phyloP scores from a whole-genome alignment of 2,888 invertebrate genomes.

The Eledona agricola region DNA sequence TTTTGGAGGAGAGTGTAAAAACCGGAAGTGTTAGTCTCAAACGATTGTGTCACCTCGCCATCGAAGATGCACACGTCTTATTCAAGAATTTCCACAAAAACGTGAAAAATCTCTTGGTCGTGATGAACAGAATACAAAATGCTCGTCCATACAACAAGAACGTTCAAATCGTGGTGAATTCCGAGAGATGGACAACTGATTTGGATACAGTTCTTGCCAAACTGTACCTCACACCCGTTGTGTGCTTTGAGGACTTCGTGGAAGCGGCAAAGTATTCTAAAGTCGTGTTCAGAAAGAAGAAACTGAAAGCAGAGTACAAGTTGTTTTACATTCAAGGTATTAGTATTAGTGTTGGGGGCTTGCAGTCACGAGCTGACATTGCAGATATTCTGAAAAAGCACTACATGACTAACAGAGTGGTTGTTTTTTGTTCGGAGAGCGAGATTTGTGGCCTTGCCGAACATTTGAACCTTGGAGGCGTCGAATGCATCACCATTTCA shows the following conservation, averaged over 20 bases:
- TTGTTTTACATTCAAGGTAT: not conserved
- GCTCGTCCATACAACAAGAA: slow-evolving; percentile 12
- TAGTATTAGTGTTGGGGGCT: too few relatives aligned
- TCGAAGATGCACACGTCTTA: slow-evolving; percentile 15
- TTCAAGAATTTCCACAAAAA: slow-evolving; percentile 4
- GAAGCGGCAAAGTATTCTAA: slow-evolving; percentile 21
- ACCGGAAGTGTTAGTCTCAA: slow-evolving; percentile 7
- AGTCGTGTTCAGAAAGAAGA: slow-evolving; percentile 11
- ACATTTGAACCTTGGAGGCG: slow-evolving; percentile 3
- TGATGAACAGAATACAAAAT: slow-evolving; percentile 3
- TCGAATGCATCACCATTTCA: slow-evolving; percentile 21
- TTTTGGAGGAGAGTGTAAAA: slow-evolving; percentile 10
- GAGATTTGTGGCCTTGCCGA: slow-evolving; percentile 9
- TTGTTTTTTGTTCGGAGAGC: slow-evolving; percentile 20
- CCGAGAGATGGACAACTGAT: slow-evolving; percentile 22
- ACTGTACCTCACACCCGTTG: slow-evolving; percentile 3
- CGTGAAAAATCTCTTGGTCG: slow-evolving; percentile 4
- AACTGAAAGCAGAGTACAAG: slow-evolving; percentile 5
- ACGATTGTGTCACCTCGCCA: slow-evolving; percentile 12
- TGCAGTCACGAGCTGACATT: too few relatives aligned
- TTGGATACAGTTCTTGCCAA: slow-evolving; percentile 2
- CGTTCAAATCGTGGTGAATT: slow-evolving; percentile 11
- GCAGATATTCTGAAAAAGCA: slow-evolving; percentile 17
- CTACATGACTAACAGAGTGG: slow-evolving; percentile 4
- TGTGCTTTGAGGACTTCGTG: slow-evolving; percentile 21